phyloP scores from a whole-genome alignment of 2,888 invertebrate species.

The Drosophila mimetica region DNA sequence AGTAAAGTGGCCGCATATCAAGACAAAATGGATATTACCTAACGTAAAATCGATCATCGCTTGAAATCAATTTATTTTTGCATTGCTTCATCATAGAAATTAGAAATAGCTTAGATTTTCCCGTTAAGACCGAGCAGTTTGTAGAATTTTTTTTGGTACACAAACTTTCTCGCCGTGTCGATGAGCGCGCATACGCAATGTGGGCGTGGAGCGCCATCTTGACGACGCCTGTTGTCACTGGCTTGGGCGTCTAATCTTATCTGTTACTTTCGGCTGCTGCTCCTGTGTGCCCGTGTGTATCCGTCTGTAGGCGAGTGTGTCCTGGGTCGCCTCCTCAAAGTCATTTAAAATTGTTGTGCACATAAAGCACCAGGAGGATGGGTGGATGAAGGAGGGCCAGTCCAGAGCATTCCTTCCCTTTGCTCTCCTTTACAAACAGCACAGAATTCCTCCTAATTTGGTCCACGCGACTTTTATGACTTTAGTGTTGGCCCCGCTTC shows the following conservation, averaged over 20 bases:
- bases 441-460: conserved; percentile 69
- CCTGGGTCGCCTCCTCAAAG: conserved; percentile 74
- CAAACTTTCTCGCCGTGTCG: conserved; percentile 2
- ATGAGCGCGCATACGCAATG: conserved; percentile 66
- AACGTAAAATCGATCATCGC: too few species aligned
- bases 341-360: conserved; percentile 78
- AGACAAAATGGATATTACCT: too few species aligned
- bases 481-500: conserved; percentile 64
- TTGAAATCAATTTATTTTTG: too few species aligned
- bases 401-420: conserved; percentile 16
- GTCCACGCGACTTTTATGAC: conserved; percentile 80
- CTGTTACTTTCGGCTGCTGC: conserved; percentile 60
- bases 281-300: conserved; percentile 24
- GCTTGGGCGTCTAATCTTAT: conserved; percentile 72
- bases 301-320: conserved; percentile 30
- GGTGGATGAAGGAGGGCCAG: conserved; percentile 9
- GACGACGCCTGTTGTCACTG: conserved; percentile 76
- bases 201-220: conserved; percentile 71
- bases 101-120: too few species aligned
- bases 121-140: too few species aligned
- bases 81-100: too few species aligned
- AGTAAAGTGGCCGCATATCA: too few species aligned
- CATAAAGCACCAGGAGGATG: conserved; percentile 52
- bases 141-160: not conserved
- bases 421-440: conserved; percentile 29